Conservation (phyloP, 2,113 vertebrate genomes). For the Bos indicus region DNA sequence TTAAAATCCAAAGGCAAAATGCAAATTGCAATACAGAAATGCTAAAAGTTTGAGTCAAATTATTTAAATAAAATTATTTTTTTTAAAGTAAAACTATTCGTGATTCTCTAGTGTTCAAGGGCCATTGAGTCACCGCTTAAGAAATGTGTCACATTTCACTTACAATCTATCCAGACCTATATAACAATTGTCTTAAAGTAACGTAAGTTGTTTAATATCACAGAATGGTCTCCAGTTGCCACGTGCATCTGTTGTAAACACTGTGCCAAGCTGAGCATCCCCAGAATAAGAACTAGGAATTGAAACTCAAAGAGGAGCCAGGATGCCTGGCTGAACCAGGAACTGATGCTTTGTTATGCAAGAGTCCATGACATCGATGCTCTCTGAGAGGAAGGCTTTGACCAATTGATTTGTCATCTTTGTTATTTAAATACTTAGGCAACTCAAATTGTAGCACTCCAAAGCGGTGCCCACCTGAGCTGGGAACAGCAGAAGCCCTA, state of each 20-base stretch:
- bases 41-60: background rate
- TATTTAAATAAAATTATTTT: slow-evolving; percentile 25
- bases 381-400: background rate
- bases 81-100: background rate
- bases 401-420: background rate
- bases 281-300: background rate
- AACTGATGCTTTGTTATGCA: background rate
- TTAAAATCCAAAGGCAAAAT: slow-evolving; percentile 6
- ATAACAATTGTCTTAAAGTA: background rate
- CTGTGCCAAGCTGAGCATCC: background rate
- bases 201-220: background rate
- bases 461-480: background rate
- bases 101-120: background rate
- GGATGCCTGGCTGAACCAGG: background rate
- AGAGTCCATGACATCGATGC: background rate
- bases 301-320: background rate
- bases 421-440: background rate
- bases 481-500: background rate
- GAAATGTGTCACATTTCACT: background rate
- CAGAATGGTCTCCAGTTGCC: background rate
- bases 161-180: background rate
- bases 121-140: background rate
- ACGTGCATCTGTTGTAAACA: background rate
- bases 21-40: background rate
- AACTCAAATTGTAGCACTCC: background rate